These are phyloP conservation scores for Cheumatopsyche charites DNA, from an alignment of 1,140 invertebrate genomes.

Conservation along the genomic window DNA sequence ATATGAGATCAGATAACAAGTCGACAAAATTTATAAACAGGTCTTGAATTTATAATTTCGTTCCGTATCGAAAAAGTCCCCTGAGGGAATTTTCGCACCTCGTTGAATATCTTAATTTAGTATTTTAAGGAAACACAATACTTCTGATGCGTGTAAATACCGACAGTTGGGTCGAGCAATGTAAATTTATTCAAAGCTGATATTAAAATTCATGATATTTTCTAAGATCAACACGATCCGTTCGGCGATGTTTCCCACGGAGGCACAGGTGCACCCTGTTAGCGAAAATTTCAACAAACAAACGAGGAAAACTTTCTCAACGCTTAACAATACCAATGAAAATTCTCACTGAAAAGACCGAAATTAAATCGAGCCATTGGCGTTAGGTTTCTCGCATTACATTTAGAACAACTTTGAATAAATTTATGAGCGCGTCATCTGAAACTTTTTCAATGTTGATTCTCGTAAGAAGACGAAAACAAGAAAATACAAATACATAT, in stretches of 20 bases:
- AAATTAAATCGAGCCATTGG: background rate
- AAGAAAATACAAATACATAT: no score
- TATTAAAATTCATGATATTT: conserved; percentile 44
- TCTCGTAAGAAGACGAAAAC: no score
- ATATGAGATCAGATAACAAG: no score
- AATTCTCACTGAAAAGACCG: background rate
- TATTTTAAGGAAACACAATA: conserved; percentile 15
- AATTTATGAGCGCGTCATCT: no score
- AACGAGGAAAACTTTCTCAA: conserved; percentile 14
- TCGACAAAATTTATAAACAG: no score
- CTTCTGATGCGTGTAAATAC: conserved; percentile 2
- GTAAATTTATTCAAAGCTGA: conserved; percentile 42
- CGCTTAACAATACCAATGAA: background rate
- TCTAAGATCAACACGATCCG: conserved; percentile 38
- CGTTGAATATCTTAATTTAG: conserved; percentile 8
- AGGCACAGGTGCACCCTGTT: conserved; percentile 8
- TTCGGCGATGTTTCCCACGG: conserved; percentile 1
- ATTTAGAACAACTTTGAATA: no score
- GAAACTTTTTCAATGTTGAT: no score
- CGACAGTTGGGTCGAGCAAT: conserved; percentile 5
- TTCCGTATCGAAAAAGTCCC: background rate
- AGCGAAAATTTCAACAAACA: conserved; percentile 12
- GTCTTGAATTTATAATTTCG: no score
- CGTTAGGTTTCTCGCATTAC: no score
- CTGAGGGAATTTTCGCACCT: no score